Evolutionary conservation across 1,140 invertebrate genomes (phyloP).

Genomic region (Anoplolepis gracilipes): DNA sequence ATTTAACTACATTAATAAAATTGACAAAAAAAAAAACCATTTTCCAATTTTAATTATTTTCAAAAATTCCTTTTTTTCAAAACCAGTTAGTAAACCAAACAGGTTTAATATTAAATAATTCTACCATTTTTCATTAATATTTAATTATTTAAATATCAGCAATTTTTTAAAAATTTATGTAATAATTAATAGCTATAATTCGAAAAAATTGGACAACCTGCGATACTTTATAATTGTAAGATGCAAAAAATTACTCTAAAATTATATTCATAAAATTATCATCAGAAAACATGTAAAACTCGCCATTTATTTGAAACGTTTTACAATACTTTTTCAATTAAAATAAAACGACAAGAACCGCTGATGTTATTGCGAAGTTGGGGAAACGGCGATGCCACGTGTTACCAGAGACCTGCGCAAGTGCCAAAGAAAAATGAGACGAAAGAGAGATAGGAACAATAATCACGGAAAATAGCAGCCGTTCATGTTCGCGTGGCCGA

Average conservation of each 20-base stretch:
- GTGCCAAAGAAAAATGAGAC: constrained; percentile 5
- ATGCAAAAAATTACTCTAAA: background rate
- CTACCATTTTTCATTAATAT: background rate
- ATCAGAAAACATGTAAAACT: constrained; percentile 2
- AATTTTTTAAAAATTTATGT: background rate
- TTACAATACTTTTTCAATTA: constrained; percentile 9
- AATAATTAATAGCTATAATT: background rate
- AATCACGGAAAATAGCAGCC: constrained; percentile 51
- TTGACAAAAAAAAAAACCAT: too few relatives aligned
- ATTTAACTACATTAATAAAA: too few relatives aligned
- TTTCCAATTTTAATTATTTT: too few relatives aligned
- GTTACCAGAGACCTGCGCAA: constrained; percentile 21
- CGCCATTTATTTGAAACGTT: background rate
- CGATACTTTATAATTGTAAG: background rate
- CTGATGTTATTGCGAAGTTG: constrained; percentile 35
- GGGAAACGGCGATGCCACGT: constrained; percentile 22
- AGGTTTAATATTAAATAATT: constrained; percentile 2
- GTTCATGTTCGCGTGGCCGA: constrained; percentile 50
- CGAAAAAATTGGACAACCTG: background rate
- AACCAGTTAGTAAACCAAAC: background rate
- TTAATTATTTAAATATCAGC: background rate
- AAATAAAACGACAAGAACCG: background rate
- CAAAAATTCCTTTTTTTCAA: too few relatives aligned
- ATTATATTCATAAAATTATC: background rate
- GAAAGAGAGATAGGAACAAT: constrained; percentile 53